Percentiles rank a stretch among this genome's conserved stretches.
phyloP scores from a whole-genome alignment of 2,113 vertebrate genomes.

The Vicugna pacos region DNA sequence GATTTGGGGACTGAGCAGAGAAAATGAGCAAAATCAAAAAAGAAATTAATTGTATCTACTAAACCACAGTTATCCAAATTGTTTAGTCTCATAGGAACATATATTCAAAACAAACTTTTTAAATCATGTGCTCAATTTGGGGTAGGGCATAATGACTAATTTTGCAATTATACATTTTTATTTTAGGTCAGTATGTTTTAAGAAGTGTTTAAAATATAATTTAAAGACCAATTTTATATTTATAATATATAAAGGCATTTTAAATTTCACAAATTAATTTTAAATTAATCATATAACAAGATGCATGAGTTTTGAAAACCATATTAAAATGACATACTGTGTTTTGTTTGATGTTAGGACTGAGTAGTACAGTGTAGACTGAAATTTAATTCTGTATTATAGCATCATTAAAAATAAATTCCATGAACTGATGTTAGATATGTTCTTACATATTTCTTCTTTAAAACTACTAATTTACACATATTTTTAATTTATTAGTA shows the following conservation, averaged over 20 bases:
- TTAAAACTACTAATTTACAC: neutral
- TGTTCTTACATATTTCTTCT: neutral
- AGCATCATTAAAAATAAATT: neutral
- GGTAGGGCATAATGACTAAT: neutral
- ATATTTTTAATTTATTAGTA: constrained; percentile 27
- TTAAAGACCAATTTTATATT: neutral
- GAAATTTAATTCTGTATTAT: neutral
- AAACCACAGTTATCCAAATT: neutral
- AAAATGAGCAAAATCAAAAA: neutral
- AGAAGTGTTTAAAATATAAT: neutral
- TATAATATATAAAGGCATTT: neutral
- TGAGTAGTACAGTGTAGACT: neutral
- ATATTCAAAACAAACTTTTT: neutral
- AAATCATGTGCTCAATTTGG: neutral
- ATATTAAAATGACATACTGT: neutral
- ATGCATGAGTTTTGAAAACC: neutral
- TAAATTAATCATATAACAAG: neutral
- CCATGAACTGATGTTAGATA: neutral
- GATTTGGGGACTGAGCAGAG: neutral
- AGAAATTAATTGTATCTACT: neutral
- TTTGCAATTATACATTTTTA: neutral
- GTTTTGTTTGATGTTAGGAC: neutral
- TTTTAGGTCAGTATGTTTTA: neutral
- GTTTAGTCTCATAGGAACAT: neutral
- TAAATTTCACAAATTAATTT: constrained; percentile 39